A percentile compares a stretch with the other conserved stretches of the same genome.
Conservation (phyloP, 2,113 vertebrate species). For the Nannospalax galili region DNA sequence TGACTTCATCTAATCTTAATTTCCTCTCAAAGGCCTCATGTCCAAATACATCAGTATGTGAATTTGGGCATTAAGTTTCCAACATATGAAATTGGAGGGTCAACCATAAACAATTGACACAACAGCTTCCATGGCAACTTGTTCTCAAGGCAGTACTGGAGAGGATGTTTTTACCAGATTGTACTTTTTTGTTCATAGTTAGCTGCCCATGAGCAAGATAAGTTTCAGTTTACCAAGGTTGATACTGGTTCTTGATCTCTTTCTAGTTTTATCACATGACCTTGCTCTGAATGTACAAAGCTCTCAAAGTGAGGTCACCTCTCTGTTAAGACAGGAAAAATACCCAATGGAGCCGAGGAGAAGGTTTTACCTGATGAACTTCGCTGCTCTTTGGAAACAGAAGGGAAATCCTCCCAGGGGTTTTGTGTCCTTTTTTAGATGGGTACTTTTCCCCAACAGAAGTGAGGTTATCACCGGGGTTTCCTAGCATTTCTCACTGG, state of each 20-base stretch:
- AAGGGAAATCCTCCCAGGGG: accelerated
- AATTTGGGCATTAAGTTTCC: neutral
- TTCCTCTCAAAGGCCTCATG: neutral
- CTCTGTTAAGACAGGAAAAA: neutral
- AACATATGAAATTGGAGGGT: too few relatives aligned
- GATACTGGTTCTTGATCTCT: neutral
- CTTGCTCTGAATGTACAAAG: neutral
- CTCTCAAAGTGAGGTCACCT: neutral
- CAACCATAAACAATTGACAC: neutral
- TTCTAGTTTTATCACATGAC: neutral
- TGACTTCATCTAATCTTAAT: neutral
- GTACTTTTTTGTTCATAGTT: neutral
- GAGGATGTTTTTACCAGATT: too few relatives aligned
- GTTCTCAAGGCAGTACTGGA: neutral
- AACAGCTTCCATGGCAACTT: neutral
- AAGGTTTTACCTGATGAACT: neutral
- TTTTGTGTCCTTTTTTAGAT: conserved; percentile 62
- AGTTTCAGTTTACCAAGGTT: neutral
- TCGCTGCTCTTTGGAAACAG: neutral
- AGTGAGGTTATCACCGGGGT: conserved; percentile 80
- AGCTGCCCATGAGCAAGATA: neutral
- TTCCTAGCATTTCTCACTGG: conserved; percentile 47
- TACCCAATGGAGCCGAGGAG: accelerated
- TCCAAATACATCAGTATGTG: neutral
- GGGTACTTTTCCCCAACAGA: conserved; percentile 85